Evolutionary conservation across 2,888 invertebrate genomes (phyloP), one percentile per base, ranked within the genome.

Genomic region (Drosophila mayaguana): DNA sequence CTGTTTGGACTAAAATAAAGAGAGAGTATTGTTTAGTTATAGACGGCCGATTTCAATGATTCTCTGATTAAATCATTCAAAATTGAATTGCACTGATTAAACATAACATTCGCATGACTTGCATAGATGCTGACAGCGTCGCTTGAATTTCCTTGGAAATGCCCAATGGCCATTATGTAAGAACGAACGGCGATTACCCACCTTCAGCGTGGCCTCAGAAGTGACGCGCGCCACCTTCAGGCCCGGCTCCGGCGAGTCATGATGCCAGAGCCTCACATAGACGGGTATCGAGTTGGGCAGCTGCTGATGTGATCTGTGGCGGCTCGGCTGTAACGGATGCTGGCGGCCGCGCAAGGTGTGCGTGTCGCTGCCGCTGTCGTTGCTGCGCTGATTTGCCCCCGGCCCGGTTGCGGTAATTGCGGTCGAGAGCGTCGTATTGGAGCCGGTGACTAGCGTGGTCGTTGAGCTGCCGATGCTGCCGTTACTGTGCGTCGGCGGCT

Each of bases 151-250:
- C 43, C 34, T 5, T 22, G 34, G 46, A 38, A 59, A 46, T 59
- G 38, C 3, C 25, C 46, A 46, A 18, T n/a, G n/a, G n/a, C n/a
- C n/a, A n/a, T n/a, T n/a, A 11, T 46, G 36, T 38, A 22, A 36
- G 11, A 34, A 12, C 16, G 36, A 38, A 38, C 36, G 18, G 2
- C 36, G n/a, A 18, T 40, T 14, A 63, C 61, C 95, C 94, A 92
- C 94, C 94, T 92, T 95, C 94, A 61, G 93, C 91, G 80, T 95
- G 94, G 87, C 95, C 28, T 89, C 85, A 9, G 89, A 81, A 8
- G 91, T 87, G 40, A 84, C 80, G 5, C 89, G 78, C 67, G 94
- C 94, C 78, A 96, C 94, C 85, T 95, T 94, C 48, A 97, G 94
- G 0, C 96, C 96, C 1, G 96, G 95, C 18, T 91, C 92, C 12